These are phyloP conservation scores for Atractosteus spatula DNA, from an alignment of 2,113 vertebrate genomes.

Conservation along the genomic window DNA sequence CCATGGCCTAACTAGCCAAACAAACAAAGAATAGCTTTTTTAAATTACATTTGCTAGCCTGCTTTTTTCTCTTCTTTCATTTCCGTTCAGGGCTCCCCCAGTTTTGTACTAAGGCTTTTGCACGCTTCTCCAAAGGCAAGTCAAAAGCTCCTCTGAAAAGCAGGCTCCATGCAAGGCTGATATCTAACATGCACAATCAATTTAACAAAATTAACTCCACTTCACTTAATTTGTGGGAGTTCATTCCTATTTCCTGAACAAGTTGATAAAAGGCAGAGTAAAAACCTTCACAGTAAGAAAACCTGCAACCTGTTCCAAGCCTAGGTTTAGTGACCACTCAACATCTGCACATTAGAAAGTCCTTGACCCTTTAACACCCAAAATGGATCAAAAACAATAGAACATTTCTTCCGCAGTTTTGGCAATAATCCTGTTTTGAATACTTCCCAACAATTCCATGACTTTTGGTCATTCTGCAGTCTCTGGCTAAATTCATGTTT, in stretches of 20 bases:
- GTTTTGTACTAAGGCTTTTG: not conserved
- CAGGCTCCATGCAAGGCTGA: not conserved
- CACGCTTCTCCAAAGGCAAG: not conserved
- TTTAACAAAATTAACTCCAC: slow-evolving; percentile 3
- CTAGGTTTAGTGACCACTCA: slow-evolving; percentile 37
- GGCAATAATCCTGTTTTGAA: too few relatives aligned
- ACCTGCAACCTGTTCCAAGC: slow-evolving; percentile 20
- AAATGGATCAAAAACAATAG: slow-evolving; percentile 57
- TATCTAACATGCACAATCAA: slow-evolving; percentile 17
- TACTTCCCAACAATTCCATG: too few relatives aligned
- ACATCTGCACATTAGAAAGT: slow-evolving; percentile 2
- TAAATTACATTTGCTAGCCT: slow-evolving; percentile 8
- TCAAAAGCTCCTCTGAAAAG: too few relatives aligned
- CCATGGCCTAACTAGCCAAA: too few relatives aligned
- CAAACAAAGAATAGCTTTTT: too few relatives aligned
- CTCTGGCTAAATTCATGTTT: too few relatives aligned
- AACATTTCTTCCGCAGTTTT: slow-evolving; percentile 47
- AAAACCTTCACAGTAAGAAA: slow-evolving; percentile 37
- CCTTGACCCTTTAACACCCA: slow-evolving; percentile 50
- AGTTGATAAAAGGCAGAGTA: slow-evolving; percentile 60
- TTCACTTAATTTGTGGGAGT: slow-evolving; percentile 10
- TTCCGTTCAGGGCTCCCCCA: not conserved
- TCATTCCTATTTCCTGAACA: slow-evolving; percentile 51
- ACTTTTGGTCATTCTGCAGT: too few relatives aligned
- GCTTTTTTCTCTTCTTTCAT: slow-evolving; percentile 2